Conservation (phyloP, 2,888 invertebrate genomes). For the Celastrina argiolus region DNA sequence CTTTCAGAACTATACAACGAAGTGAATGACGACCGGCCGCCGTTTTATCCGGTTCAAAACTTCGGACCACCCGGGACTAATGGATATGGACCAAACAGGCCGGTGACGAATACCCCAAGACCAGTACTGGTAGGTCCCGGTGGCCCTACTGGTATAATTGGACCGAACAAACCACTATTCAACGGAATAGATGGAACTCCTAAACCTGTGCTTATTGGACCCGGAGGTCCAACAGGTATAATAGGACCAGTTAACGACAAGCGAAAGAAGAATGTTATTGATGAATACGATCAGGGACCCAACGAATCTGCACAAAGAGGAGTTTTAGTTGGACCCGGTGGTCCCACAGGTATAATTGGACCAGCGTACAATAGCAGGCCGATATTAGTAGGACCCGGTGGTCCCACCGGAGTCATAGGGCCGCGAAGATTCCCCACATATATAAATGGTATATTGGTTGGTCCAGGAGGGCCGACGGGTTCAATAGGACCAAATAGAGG, state of each 20-base stretch:
- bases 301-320: constrained; percentile 32
- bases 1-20: constrained; percentile 60
- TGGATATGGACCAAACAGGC: neutral
- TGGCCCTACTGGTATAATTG: constrained; percentile 54
- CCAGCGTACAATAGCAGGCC: constrained; percentile 37
- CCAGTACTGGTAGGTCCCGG: constrained; percentile 40
- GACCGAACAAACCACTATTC: constrained; percentile 47
- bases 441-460: constrained; percentile 48
- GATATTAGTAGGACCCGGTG: constrained; percentile 57
- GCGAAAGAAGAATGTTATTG: neutral
- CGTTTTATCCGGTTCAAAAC: constrained; percentile 45
- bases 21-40: constrained; percentile 54
- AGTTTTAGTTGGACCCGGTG: constrained; percentile 51
- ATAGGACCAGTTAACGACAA: constrained; percentile 40
- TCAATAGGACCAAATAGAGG: constrained; percentile 42
- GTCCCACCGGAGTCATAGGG: constrained; percentile 59
- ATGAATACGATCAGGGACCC: constrained; percentile 44
- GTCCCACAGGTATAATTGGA: constrained; percentile 48
- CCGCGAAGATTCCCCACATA: constrained; percentile 37
- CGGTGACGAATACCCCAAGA: constrained; percentile 31
- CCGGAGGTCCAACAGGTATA: constrained; percentile 67
- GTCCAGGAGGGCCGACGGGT: constrained; percentile 59
- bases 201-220: constrained; percentile 48
- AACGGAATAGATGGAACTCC: constrained; percentile 59
- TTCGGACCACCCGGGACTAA: constrained; percentile 37